Conservation (phyloP, 2,888 invertebrate species). For the Drosophila macrospina region DNA sequence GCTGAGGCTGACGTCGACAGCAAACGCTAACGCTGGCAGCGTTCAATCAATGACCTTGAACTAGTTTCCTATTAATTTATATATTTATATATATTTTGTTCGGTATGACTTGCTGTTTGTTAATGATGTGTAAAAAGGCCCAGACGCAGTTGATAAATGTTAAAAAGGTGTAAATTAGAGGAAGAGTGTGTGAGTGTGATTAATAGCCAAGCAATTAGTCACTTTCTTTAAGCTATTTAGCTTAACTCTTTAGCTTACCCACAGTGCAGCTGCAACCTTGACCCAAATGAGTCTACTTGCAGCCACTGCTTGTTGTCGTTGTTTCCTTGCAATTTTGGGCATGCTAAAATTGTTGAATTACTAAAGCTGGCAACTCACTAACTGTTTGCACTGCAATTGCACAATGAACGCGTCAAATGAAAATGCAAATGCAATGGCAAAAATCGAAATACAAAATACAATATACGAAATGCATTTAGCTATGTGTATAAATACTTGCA, state of each 20-base stretch:
- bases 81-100: slow-evolving; percentile 20
- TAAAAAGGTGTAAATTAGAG: slow-evolving; percentile 58
- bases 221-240: slow-evolving; percentile 53
- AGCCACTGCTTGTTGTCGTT: slow-evolving; percentile 5
- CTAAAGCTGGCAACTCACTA: slow-evolving; percentile 16
- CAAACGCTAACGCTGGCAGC: slow-evolving; percentile 36
- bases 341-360: slow-evolving; percentile 25
- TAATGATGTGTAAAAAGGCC: slow-evolving; percentile 46
- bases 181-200: slow-evolving; percentile 37
- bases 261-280: slow-evolving; percentile 71
- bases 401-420: slow-evolving; percentile 45
- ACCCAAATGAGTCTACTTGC: slow-evolving; percentile 61
- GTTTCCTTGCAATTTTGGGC: slow-evolving; percentile 25
- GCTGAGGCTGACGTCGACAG: slow-evolving; percentile 4
- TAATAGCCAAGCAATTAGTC: slow-evolving; percentile 59
- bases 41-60: slow-evolving; percentile 79
- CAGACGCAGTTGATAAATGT: slow-evolving; percentile 36
- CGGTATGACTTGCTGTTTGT: slow-evolving; percentile 49
- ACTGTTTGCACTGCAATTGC: slow-evolving; percentile 53
- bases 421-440: slow-evolving; percentile 49
- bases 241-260: slow-evolving; percentile 28
- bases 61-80: slow-evolving; percentile 65
- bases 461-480: slow-evolving; percentile 33
- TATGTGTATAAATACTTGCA: slow-evolving; percentile 30
- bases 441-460: slow-evolving; percentile 22